phyloP scores from a whole-genome alignment of 2,888 invertebrate species.

The Atethmia centrago region DNA sequence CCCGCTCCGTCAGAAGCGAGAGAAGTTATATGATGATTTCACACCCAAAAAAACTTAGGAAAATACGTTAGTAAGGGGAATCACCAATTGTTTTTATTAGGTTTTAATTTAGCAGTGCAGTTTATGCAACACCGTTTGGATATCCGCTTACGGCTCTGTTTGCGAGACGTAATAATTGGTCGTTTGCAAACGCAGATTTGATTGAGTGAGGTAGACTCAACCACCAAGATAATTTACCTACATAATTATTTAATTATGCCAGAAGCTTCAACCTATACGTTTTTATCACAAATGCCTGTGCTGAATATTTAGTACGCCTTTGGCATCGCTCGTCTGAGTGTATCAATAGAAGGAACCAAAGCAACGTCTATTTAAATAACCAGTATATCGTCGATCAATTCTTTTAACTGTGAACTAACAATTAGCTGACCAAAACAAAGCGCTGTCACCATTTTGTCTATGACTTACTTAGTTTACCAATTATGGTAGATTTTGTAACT shows the following conservation, averaged over 20 bases:
- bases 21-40: too few relatives aligned
- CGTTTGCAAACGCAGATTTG: neutral
- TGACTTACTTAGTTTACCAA: neutral
- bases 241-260: too few relatives aligned
- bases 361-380: too few relatives aligned
- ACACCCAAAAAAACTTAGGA: too few relatives aligned
- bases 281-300: too few relatives aligned
- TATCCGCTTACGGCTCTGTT: neutral
- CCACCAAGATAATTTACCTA: too few relatives aligned
- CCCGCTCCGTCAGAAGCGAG: too few relatives aligned
- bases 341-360: too few relatives aligned
- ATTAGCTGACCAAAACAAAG: neutral
- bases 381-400: too few relatives aligned
- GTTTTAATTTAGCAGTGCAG: conserved; percentile 12
- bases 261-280: too few relatives aligned
- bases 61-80: conserved; percentile 41
- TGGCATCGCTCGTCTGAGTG: too few relatives aligned
- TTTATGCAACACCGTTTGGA: conserved; percentile 20
- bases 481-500: neutral
- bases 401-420: neutral
- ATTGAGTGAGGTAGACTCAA: neutral
- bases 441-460: neutral
- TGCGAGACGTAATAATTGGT: conserved; percentile 3
- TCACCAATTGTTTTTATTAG: conserved; percentile 16
- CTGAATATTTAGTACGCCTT: too few relatives aligned